These are phyloP conservation scores for Emydoidea blandingii DNA, from an alignment of 2,797 vertebrate genomes.

Conservation along the genomic window DNA sequence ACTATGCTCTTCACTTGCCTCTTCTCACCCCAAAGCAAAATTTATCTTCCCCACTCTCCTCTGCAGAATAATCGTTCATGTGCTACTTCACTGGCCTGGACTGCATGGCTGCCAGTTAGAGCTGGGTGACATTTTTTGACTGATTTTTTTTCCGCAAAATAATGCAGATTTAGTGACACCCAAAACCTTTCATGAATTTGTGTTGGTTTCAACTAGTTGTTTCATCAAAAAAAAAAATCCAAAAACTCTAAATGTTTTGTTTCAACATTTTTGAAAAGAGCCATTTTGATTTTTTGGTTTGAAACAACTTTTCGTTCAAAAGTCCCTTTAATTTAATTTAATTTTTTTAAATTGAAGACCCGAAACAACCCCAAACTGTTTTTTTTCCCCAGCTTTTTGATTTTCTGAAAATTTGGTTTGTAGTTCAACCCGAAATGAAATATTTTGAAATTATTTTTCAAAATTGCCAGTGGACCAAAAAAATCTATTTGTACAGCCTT, in stretches of 20 bases:
- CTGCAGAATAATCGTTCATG: neutral
- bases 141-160: too few species aligned
- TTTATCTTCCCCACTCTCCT: neutral
- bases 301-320: neutral
- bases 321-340: neutral
- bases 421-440: neutral
- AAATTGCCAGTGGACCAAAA: neutral
- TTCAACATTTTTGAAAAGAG: neutral
- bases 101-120: neutral
- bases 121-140: neutral
- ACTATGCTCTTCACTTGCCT: neutral
- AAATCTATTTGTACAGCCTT: neutral
- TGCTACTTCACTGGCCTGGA: neutral
- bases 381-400: neutral
- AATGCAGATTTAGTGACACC: neutral
- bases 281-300: neutral
- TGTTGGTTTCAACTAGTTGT: neutral
- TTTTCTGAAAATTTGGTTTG: neutral
- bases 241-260: neutral
- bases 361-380: neutral
- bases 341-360: neutral
- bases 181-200: neutral
- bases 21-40: neutral
- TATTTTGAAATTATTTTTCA: neutral
- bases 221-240: neutral